phyloP scores from a whole-genome alignment of 2,888 invertebrate genomes.

The Trichogramma evanescens region DNA sequence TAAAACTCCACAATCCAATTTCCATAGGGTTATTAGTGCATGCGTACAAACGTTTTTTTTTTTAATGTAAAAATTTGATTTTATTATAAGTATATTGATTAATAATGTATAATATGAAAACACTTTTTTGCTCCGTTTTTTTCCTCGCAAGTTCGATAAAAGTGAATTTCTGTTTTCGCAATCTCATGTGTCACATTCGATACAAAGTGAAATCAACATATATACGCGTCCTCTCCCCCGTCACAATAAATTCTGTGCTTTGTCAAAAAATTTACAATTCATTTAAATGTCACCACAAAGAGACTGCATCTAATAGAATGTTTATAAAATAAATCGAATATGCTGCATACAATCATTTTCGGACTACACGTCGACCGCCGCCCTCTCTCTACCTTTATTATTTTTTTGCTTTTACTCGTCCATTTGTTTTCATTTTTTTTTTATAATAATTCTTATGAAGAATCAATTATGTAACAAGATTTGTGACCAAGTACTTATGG shows the following conservation, averaged over 20 bases:
- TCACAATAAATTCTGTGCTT: conserved; percentile 46
- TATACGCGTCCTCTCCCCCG: conserved; percentile 5
- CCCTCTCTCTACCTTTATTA: conserved; percentile 5
- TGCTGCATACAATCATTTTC: conserved; percentile 15
- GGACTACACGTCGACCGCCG: conserved; percentile 3
- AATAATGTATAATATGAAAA: conserved; percentile 19
- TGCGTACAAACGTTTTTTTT: neutral
- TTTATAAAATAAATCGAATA: conserved; percentile 44
- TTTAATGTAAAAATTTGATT: conserved; percentile 17
- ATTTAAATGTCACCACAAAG: conserved; percentile 57
- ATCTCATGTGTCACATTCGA: conserved; percentile 17
- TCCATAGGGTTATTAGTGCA: too few species aligned
- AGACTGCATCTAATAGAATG: conserved; percentile 53
- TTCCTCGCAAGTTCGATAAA: conserved; percentile 19
- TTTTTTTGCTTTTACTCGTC: conserved; percentile 1
- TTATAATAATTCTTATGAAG: conserved; percentile 2
- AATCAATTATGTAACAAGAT: conserved; percentile 21
- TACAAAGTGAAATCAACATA: conserved; percentile 22
- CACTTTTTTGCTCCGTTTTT: conserved; percentile 16
- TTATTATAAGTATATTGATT: conserved; percentile 15
- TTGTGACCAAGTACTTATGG: conserved; percentile 21
- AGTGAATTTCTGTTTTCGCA: conserved; percentile 19
- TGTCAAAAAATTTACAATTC: conserved; percentile 53
- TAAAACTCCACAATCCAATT: too few species aligned
- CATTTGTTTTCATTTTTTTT: neutral